phyloP scores from a whole-genome alignment of 2,888 invertebrate genomes.

The Steromphala cineraria region DNA sequence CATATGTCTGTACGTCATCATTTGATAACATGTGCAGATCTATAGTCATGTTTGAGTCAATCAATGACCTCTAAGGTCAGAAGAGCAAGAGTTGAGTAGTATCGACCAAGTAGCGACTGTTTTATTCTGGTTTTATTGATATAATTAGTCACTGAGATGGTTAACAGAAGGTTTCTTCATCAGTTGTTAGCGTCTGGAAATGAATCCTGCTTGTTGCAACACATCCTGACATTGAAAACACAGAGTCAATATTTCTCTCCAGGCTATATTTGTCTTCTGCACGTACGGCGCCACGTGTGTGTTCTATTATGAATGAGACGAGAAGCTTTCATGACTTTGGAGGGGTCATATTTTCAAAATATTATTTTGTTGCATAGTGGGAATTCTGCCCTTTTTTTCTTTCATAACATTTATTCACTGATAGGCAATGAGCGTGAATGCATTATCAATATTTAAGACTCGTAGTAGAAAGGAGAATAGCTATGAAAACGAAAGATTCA shows the following conservation, averaged over 20 bases:
- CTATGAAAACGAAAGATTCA: no score
- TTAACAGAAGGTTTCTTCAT: not conserved
- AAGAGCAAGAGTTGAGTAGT: not conserved
- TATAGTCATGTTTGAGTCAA: not conserved
- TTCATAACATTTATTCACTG: no score
- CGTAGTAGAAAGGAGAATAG: no score
- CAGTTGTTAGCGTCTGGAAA: not conserved
- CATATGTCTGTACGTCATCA: no score
- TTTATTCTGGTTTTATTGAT: not conserved
- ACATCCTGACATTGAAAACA: not conserved
- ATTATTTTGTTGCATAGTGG: no score
- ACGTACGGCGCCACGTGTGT: not conserved
- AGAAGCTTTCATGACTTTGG: no score
- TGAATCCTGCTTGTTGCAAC: not conserved
- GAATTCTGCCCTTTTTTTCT: no score
- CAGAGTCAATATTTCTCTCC: not conserved
- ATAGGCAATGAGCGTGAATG: no score
- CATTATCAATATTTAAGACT: no score
- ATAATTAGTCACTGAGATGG: not conserved
- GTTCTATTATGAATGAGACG: no score
- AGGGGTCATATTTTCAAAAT: no score
- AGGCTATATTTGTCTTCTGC: not conserved
- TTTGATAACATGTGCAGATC: no score
- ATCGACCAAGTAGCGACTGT: not conserved
- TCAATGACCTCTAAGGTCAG: not conserved